A percentile compares a stretch with the other conserved stretches of the same genome.
Evolutionary conservation across 2,113 vertebrate genomes (phyloP).

Genomic region (Ceratotherium simum): DNA sequence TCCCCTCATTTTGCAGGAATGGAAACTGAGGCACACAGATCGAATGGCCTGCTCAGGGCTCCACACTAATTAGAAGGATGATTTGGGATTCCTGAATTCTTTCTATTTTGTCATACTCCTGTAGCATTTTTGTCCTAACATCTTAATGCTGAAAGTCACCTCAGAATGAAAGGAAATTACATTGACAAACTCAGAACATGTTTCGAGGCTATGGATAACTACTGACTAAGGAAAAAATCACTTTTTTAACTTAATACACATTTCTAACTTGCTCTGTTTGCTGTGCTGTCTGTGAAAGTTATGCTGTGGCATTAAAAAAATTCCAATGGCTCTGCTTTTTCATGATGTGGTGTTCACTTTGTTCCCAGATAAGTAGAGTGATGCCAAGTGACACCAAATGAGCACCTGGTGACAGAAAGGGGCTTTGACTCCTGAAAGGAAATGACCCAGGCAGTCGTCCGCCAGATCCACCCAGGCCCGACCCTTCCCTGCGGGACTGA

Average conservation of each 20-base stretch:
- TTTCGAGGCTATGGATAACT: not conserved
- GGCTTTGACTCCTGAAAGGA: not conserved
- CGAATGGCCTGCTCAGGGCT: fast-evolving
- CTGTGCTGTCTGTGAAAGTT: not conserved
- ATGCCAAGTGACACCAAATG: too few relatives aligned
- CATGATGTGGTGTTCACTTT: fast-evolving
- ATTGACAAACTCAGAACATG: not conserved
- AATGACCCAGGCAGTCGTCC: not conserved
- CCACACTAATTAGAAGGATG: fast-evolving
- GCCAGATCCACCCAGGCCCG: not conserved
- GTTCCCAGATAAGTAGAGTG: not conserved
- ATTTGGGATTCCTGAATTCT: not conserved
- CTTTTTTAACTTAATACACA: fast-evolving
- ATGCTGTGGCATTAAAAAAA: fast-evolving
- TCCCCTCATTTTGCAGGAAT: not conserved
- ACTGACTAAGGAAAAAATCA: not conserved
- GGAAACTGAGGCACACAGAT: not conserved
- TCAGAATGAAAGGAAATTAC: not conserved
- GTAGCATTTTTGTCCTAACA: not conserved
- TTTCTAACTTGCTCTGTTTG: not conserved
- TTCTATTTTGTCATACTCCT: not conserved
- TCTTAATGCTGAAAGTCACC: not conserved
- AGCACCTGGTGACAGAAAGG: not conserved
- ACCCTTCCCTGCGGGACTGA: not conserved
- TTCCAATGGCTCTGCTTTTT: not conserved